Base-by-base conservation (phyloP, 2,797 vertebrate species). In the Perdix hodgsoniae region DNA sequence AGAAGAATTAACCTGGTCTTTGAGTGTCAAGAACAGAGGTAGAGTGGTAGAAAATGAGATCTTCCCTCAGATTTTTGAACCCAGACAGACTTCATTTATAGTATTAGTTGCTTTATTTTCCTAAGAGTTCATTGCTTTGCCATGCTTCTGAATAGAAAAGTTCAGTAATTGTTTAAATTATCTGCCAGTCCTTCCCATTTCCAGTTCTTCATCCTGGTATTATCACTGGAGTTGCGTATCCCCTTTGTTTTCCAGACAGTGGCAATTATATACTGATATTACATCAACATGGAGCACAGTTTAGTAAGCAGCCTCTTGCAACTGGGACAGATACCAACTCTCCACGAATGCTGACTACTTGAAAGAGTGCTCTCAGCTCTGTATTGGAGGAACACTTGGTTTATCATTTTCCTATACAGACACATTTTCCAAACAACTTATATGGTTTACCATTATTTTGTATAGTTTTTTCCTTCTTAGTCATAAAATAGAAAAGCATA, bases 391-490 rank as follows among this genome's bases (percentile, higher is more conserved):
- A 83, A 67, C 10, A 70, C 76, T 82, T 80, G 27, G 33, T 90
- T 93, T 91, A 65, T 69, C 2, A 39, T 91, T 88, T 91, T 73
- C 47, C 39, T 42, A 31, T n/a, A 72, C 35, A 57, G 64, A 64
- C 5, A 90, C 3, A 50, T 45, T 81, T 85, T 31, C 47, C 26
- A 27, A 74, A 14, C 9, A 74, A 22, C 61, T 24, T 50, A 45
- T 44, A 61, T 71, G 18, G 31, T 61, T 87, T 90, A 50, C 21
- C 6, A 47, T 54, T 60, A 37, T 52, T 92, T 80, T 47, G 6
- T 44, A 66, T 45, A 90, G 8, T 31, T 93, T 91, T 94, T 44
- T 44, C 22, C 73, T 90, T 91, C 87, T 77, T 52, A 67, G 67
- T 29, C 21, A 17, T 44, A 19, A 86, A 88, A 40, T 56, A 79